Evolutionary conservation across 1,140 invertebrate species (phyloP), one percentile per base, ranked within the genome.

Genomic region (Trichoplusia ni): DNA sequence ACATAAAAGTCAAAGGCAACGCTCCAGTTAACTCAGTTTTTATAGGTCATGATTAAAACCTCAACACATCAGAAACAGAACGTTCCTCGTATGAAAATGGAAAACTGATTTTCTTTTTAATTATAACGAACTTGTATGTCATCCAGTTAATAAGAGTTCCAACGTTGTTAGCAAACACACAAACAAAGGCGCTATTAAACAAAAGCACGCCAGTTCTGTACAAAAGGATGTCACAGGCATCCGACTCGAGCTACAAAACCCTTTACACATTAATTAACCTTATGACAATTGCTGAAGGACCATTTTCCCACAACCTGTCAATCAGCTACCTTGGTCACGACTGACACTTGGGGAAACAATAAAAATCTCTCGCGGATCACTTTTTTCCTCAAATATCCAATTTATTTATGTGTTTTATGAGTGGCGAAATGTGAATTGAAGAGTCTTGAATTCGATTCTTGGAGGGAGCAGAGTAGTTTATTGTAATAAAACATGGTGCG

Each of bases 401-500:
- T 67, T 62, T 67, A 67, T 61, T 67, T 61, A 67, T 67, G 23
- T 60, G 37, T 56, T 67, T 67, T 67, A 67, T 56, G 64, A 56
- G 47, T 51, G 31, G 38, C 44, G 33, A 59, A 65, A 65, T 59
- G 63, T 31, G 54, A 59, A 65, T 59, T 51, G 63, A 59, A 54
- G 25, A 51, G 31, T 47, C 63, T 65, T 38, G 44, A 65, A 49
- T 65, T 40, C 46, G 35, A 59, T 42, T 65, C 51, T 46, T 51
- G 13, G 29, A 31, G 38, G 33, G n/a, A 33, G 51, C 54, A 37
- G 53, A 47, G 44, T 46, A 42, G 53, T 65, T 65, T 65, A 64
- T 56, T 64, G 33, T 65, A 58, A 65, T 65, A 59, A 65, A 49
- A 59, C 33, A 35, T 44, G 11, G n/a, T 14, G 21, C 23, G 23